Base-by-base conservation (phyloP, 1,140 invertebrate species). In the Drosophila funebris region DNA sequence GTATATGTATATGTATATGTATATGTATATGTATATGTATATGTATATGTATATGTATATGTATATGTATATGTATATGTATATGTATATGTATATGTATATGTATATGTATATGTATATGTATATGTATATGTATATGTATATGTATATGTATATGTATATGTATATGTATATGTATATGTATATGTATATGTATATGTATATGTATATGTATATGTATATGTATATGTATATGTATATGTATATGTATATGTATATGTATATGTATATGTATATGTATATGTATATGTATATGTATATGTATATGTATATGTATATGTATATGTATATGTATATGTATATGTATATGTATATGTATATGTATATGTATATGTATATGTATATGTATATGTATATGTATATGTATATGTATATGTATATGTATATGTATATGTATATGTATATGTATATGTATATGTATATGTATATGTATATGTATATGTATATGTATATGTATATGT, bases 21-120 rank as follows among this genome's bases (percentile, higher is more conserved):
- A 64, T 31, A 52, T 18, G 50, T 33, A 46, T 64, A 37, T 4
- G 60, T 31, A 50, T 16, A 39, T 58, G 5, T 14, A 5, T 22
- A 11, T n/a, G n/a, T 9, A 64, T 31, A 52, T 18, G 50, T 33
- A 46, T 64, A 37, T 4, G 60, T 31, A 50, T 16, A 39, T 58
- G 5, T 14, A 5, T 22, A 11, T n/a, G n/a, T 9, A 64, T 31
- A 52, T 18, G 50, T 33, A 46, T 64, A 37, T 4, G 60, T 31
- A 50, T 16, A 39, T 58, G 5, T 14, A 5, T 22, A 11, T n/a
- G n/a, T 9, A 64, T 31, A 52, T 18, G 50, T 33, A 46, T 64
- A 37, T 4, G 60, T 31, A 50, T 16, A 39, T 58, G 5, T 14
- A 5, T 22, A 11, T n/a, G n/a, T 9, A 64, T 31, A 52, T 18